Conservation (phyloP, 1,140 invertebrate species). For the Tetraneura akinire region DNA sequence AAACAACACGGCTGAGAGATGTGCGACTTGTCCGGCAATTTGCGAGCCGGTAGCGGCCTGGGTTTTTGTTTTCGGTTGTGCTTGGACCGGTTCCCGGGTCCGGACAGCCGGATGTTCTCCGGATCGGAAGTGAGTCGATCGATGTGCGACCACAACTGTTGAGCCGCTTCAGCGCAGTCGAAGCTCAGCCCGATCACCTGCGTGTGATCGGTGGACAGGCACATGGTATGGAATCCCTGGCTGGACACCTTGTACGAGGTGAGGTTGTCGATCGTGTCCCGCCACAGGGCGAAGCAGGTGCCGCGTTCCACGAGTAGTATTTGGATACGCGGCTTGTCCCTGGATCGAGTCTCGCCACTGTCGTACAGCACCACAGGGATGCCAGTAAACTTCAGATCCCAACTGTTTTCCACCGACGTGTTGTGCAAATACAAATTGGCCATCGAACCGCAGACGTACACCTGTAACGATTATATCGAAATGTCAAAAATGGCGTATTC, state of each 20-base stretch:
- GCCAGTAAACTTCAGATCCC: constrained; percentile 77
- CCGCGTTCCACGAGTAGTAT: constrained; percentile 80
- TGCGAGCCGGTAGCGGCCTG: constrained; percentile 60
- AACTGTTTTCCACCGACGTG: constrained; percentile 63
- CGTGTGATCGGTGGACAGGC: constrained; percentile 71
- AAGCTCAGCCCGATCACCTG: constrained; percentile 65
- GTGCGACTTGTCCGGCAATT: constrained; percentile 74
- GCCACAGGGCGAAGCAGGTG: constrained; percentile 83
- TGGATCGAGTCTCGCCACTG: constrained; percentile 71
- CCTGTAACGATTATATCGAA: constrained; percentile 58
- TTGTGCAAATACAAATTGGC: constrained; percentile 76
- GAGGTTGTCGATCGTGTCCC: constrained; percentile 77
- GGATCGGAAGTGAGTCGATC: constrained; percentile 75
- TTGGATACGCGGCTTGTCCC: constrained; percentile 72
- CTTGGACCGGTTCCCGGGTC: constrained; percentile 65
- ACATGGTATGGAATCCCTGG: constrained; percentile 80
- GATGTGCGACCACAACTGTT: constrained; percentile 70
- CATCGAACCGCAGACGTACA: constrained; percentile 77
- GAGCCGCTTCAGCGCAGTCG: constrained; percentile 73
- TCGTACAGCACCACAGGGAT: constrained; percentile 81
- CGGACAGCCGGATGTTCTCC: constrained; percentile 76
- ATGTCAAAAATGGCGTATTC: not conserved
- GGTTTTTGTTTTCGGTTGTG: constrained; percentile 62
- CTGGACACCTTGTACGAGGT: constrained; percentile 66
- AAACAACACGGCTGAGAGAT: constrained; percentile 87